Percentiles rank a stretch among this genome's conserved stretches.
Evolutionary conservation across 2,113 vertebrate genomes (phyloP).

Genomic region (Cygnus atratus): DNA sequence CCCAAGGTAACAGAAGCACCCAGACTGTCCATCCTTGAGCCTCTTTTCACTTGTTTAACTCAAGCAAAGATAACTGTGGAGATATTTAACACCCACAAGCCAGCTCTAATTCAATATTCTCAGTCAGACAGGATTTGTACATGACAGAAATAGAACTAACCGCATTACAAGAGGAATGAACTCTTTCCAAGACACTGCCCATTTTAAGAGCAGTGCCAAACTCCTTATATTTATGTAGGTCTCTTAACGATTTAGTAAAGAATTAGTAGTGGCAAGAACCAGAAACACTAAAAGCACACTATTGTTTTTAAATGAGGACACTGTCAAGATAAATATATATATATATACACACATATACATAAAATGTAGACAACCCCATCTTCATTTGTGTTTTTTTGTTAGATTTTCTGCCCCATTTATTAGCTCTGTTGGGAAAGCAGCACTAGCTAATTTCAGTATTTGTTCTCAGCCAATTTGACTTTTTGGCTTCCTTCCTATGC

Average conservation of each 20-base stretch:
- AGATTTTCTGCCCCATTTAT: constrained; percentile 52
- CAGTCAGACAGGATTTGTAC: constrained; percentile 50
- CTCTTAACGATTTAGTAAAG: constrained; percentile 8
- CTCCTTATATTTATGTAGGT: not conserved
- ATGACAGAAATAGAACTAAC: constrained; percentile 56
- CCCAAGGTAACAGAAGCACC: not conserved
- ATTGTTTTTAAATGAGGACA: not conserved
- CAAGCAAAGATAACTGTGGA: constrained; percentile 33
- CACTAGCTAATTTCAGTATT: constrained; percentile 50
- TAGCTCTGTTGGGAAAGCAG: not conserved
- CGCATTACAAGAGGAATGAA: constrained; percentile 34
- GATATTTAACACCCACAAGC: constrained; percentile 16
- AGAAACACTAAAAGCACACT: not conserved
- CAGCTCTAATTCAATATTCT: constrained; percentile 45
- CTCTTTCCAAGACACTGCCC: constrained; percentile 33
- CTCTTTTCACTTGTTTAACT: not conserved
- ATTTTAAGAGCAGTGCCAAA: constrained; percentile 28
- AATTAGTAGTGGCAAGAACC: constrained; percentile 1
- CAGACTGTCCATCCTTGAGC: not conserved
- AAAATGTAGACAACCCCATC: not conserved
- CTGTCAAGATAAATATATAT: not conserved
- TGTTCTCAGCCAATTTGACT: constrained; percentile 55
- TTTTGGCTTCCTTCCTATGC: constrained; percentile 53
- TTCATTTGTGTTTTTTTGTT: not conserved
- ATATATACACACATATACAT: not conserved